These are phyloP conservation scores for Drosophila paranaensis DNA, from an alignment of 2,888 invertebrate genomes.

Conservation along the genomic window DNA sequence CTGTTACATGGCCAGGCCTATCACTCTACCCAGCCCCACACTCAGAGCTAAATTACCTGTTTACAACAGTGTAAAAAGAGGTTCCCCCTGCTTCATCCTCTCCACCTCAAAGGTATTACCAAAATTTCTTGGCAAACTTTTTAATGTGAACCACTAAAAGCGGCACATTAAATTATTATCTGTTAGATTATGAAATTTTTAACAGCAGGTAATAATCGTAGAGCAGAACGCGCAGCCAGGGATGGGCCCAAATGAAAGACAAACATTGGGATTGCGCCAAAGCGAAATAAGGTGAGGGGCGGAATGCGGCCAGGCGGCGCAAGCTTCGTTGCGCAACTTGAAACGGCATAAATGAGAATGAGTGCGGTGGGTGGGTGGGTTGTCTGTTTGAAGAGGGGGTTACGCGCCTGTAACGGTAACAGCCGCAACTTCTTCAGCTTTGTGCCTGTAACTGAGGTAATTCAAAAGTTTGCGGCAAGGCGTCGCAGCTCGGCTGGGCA, in stretches of 20 bases:
- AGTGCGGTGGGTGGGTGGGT: neutral
- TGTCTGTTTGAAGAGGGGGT: neutral
- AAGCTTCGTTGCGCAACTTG: conserved; percentile 77
- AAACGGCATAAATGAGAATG: conserved; percentile 76
- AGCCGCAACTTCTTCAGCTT: conserved; percentile 29
- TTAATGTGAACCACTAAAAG: conserved; percentile 75
- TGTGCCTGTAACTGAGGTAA: conserved; percentile 71
- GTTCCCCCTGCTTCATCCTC: neutral
- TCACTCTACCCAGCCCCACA: neutral
- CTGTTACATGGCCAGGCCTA: no score
- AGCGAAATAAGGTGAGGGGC: neutral
- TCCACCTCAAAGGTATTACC: neutral
- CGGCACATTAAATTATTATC: conserved; percentile 81
- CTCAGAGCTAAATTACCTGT: conserved; percentile 73
- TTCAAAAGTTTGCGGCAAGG: conserved; percentile 73
- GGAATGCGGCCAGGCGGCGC: neutral
- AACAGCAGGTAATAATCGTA: conserved; percentile 82
- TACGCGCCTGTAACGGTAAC: conserved; percentile 62
- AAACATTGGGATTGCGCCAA: conserved; percentile 58
- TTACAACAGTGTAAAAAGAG: conserved; percentile 67
- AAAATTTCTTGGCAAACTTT: conserved; percentile 70
- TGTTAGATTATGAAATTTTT: conserved; percentile 75
- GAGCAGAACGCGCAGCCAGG: conserved; percentile 27
- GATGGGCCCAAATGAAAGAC: conserved; percentile 65
- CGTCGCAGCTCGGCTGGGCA: conserved; percentile 57